phyloP scores from a whole-genome alignment of 2,888 invertebrate genomes.

The Acleris literana region DNA sequence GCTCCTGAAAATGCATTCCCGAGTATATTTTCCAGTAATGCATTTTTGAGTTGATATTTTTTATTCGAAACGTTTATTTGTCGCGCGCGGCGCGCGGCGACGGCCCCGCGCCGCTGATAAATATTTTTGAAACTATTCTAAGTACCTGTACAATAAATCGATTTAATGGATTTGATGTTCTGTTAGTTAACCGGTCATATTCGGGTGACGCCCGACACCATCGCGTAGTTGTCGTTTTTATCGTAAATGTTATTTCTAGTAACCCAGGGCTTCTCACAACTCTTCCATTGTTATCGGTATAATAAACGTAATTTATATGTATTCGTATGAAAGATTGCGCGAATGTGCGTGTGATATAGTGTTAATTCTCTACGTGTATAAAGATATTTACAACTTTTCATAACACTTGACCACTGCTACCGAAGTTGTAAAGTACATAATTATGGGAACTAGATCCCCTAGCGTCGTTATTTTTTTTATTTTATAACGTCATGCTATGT shows the following conservation, averaged over 20 bases:
- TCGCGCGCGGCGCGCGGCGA: not conserved
- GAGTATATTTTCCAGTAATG: constrained; percentile 68
- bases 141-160: constrained; percentile 27
- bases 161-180: constrained; percentile 20
- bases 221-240: constrained; percentile 45
- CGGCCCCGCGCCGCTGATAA: constrained; percentile 18
- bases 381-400: constrained; percentile 57
- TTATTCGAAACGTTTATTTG: constrained; percentile 51
- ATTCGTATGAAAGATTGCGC: constrained; percentile 53
- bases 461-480: constrained; percentile 43
- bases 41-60: constrained; percentile 55
- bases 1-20: constrained; percentile 72
- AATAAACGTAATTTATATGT: constrained; percentile 48
- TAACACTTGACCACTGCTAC: constrained; percentile 44
- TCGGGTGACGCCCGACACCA: constrained; percentile 34
- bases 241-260: constrained; percentile 50
- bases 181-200: not conserved
- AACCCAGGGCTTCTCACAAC: constrained; percentile 70
- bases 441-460: constrained; percentile 25
- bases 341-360: constrained; percentile 57
- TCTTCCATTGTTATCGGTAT: constrained; percentile 76
- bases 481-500: constrained; percentile 45
- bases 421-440: constrained; percentile 11
- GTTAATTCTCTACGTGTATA: constrained; percentile 44
- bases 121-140: constrained; percentile 29